phyloP scores from a whole-genome alignment of 2,113 vertebrate genomes.

The Corythaixoides concolor region DNA sequence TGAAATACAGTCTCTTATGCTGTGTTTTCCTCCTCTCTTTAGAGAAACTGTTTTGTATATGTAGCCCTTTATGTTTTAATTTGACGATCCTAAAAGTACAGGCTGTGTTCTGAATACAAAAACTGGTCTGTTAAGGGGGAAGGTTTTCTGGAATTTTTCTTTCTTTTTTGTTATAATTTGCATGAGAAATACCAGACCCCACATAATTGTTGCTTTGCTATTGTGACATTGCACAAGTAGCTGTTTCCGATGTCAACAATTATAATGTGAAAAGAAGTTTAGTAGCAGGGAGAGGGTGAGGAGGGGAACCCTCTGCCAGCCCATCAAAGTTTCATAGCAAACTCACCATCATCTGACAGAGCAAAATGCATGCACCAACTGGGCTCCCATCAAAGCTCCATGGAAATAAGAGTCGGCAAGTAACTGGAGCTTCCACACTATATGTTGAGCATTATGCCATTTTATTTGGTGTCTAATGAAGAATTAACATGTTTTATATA shows the following conservation, averaged over 20 bases:
- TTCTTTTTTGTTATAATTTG: conserved; percentile 61
- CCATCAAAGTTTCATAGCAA: conserved; percentile 70
- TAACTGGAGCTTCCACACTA: conserved; percentile 16
- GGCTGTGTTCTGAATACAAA: conserved; percentile 58
- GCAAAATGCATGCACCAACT: background rate
- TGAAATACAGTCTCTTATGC: conserved; percentile 47
- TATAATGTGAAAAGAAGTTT: conserved; percentile 68
- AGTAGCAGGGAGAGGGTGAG: conserved; percentile 54
- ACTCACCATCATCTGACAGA: conserved; percentile 20
- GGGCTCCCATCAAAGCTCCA: conserved; percentile 36
- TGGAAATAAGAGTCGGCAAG: background rate
- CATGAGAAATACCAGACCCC: conserved; percentile 67
- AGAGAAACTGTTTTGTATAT: background rate
- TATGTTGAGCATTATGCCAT: conserved; percentile 50
- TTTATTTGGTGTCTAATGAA: conserved; percentile 71
- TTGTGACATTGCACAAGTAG: conserved; percentile 52
- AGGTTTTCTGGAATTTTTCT: conserved; percentile 40
- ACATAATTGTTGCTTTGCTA: conserved; percentile 69
- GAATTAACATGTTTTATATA: conserved; percentile 80
- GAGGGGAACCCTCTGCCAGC: conserved; percentile 56
- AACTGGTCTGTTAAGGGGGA: conserved; percentile 34
- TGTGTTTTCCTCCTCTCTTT: conserved; percentile 41
- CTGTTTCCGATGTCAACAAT: conserved; percentile 72
- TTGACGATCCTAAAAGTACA: conserved; percentile 49
- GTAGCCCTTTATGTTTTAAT: conserved; percentile 56